Conservation (phyloP, 1,140 invertebrate species). For the Galleria mellonella region DNA sequence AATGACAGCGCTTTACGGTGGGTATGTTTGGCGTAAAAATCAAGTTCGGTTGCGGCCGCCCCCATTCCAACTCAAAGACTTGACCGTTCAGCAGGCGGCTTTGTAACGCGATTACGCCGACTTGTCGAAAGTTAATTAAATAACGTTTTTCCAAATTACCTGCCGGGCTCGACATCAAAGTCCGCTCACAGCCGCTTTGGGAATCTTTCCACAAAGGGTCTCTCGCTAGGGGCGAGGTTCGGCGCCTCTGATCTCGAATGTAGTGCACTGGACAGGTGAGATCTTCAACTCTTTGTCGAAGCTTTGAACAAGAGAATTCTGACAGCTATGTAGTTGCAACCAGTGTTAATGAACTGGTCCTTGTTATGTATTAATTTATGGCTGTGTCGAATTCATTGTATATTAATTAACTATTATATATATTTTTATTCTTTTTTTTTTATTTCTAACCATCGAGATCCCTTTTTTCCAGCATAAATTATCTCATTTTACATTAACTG, state of each 20-base stretch:
- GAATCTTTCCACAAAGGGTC: conserved; percentile 61
- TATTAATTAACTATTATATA: no score
- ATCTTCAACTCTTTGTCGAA: conserved; percentile 44
- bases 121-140: conserved; percentile 74
- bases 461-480: no score
- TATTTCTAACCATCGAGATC: no score
- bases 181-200: conserved; percentile 40
- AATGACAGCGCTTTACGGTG: conserved; percentile 65
- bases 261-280: conserved; percentile 48
- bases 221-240: conserved; percentile 49
- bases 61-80: conserved; percentile 45
- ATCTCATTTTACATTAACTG: no score
- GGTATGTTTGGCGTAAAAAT: conserved; percentile 61
- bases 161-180: conserved; percentile 63
- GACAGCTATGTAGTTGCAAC: background rate
- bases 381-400: conserved; percentile 8
- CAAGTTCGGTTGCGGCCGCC: conserved; percentile 33
- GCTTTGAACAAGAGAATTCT: conserved; percentile 1
- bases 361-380: conserved; percentile 17
- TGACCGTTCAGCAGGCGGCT: conserved; percentile 57
- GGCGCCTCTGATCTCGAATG: conserved; percentile 42
- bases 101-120: conserved; percentile 70
- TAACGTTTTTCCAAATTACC: conserved; percentile 72
- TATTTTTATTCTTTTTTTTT: no score
- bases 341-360: background rate